Evolutionary conservation across 2,113 vertebrate species (phyloP).

Genomic region (Cynocephalus volans): DNA sequence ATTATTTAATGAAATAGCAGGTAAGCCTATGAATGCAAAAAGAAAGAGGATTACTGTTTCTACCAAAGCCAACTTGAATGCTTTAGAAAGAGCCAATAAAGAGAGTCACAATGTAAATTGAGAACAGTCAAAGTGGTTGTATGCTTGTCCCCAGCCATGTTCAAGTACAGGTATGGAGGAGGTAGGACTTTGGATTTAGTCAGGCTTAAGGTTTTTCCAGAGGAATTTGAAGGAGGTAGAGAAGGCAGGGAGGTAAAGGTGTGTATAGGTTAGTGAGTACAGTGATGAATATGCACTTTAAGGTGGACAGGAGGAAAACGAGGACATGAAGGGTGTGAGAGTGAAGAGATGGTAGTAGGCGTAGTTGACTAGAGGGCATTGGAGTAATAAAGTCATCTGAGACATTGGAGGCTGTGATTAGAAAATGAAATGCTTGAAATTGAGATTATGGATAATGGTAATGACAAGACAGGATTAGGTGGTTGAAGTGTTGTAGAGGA

Average conservation of each 20-base stretch:
- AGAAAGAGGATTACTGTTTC: conserved; percentile 37
- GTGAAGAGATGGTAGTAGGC: neutral
- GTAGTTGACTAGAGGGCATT: neutral
- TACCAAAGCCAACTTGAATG: neutral
- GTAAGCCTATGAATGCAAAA: neutral
- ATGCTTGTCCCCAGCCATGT: neutral
- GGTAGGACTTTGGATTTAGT: neutral
- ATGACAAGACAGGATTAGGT: neutral
- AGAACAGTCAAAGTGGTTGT: neutral
- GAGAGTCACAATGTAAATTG: neutral
- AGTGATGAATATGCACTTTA: neutral
- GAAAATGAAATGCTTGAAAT: neutral
- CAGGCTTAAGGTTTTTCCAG: neutral
- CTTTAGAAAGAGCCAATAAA: conserved; percentile 17
- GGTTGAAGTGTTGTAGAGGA: neutral
- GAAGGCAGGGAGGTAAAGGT: neutral
- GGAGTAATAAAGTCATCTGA: neutral
- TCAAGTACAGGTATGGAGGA: neutral
- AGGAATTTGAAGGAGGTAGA: neutral
- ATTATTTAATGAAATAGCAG: conserved; percentile 28
- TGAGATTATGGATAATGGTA: neutral
- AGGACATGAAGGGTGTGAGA: neutral
- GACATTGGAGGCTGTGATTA: neutral
- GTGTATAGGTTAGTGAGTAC: neutral
- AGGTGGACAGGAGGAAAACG: neutral